These are phyloP conservation scores for Cossypha niveicapilla DNA, from an alignment of 2,797 vertebrate genomes.

Conservation along the genomic window DNA sequence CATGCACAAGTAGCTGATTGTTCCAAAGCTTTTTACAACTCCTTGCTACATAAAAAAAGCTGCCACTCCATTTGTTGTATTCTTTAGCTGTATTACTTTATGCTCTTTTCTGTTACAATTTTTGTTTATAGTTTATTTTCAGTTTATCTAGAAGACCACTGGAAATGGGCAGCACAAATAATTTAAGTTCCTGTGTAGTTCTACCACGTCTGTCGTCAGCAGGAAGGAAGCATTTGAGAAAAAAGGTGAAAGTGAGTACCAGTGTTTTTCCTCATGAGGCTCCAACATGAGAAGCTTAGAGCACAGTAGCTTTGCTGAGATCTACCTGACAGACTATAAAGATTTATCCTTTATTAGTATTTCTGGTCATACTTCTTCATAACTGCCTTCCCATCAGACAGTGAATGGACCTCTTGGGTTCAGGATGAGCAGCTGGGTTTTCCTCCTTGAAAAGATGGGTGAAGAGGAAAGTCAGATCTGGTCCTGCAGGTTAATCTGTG, in stretches of 20 bases:
- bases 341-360: neutral
- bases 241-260: neutral
- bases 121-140: neutral
- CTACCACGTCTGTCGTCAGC: rapidly evolving
- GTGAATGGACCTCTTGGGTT: neutral
- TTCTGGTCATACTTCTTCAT: neutral
- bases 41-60: neutral
- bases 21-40: neutral
- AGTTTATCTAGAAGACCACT: neutral
- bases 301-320: neutral
- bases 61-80: neutral
- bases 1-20: neutral
- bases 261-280: neutral
- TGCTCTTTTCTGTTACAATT: neutral
- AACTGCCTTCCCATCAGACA: neutral
- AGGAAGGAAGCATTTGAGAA: neutral
- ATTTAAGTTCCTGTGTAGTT: neutral
- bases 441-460: neutral
- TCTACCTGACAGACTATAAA: neutral
- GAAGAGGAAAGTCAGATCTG: neutral
- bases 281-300: neutral
- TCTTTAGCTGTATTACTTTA: neutral
- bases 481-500: neutral
- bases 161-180: neutral
- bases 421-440: neutral